Conservation (phyloP, 2,113 vertebrate species). For the Heteronetta atricapilla region DNA sequence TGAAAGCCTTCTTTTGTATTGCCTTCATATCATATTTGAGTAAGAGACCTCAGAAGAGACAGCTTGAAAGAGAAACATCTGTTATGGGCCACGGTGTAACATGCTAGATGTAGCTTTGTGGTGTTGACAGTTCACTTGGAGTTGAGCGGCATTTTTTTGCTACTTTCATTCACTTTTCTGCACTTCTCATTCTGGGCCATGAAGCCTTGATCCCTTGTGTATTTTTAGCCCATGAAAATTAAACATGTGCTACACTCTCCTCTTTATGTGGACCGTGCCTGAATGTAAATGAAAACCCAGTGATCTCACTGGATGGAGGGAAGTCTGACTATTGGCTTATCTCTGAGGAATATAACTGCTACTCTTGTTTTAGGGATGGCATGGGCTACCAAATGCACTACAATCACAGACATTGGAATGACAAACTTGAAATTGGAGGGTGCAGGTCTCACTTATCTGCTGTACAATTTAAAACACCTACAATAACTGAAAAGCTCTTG, state of each 20-base stretch:
- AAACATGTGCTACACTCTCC: fast-evolving
- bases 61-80: constrained; percentile 27
- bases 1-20: background rate
- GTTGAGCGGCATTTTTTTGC: background rate
- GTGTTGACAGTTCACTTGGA: background rate
- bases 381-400: background rate
- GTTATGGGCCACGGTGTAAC: background rate
- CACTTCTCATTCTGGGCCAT: background rate
- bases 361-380: background rate
- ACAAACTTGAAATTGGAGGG: background rate
- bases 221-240: background rate
- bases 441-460: background rate
- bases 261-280: background rate
- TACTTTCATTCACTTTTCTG: background rate
- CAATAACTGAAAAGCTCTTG: background rate
- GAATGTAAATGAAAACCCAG: background rate
- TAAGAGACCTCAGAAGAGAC: background rate
- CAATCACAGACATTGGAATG: background rate
- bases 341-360: background rate
- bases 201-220: background rate
- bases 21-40: background rate
- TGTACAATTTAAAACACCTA: background rate
- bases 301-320: background rate
- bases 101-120: background rate
- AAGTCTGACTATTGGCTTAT: background rate